Evolutionary conservation across 2,888 invertebrate species (phyloP).

Genomic region (Anthophora plumipes): DNA sequence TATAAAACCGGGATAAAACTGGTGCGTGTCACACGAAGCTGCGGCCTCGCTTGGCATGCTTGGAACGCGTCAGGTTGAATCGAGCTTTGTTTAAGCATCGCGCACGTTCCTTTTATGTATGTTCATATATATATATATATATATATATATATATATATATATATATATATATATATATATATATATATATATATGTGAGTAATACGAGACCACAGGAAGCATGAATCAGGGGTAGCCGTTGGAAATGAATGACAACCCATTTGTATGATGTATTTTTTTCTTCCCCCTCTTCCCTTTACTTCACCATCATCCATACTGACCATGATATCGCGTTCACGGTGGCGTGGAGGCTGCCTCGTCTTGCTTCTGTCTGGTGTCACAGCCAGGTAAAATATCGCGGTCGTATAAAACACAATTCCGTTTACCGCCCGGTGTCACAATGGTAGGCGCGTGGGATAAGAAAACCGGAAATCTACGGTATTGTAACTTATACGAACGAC

Average conservation of each 20-base stretch:
- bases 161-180: no score
- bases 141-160: no score
- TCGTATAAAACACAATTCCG: constrained; percentile 67
- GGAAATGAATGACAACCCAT: constrained; percentile 81
- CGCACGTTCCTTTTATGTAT: constrained; percentile 54
- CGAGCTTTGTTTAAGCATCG: constrained; percentile 52
- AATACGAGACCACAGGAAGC: constrained; percentile 75
- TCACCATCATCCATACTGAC: neutral
- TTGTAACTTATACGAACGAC: constrained; percentile 60
- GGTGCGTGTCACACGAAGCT: constrained; percentile 20
- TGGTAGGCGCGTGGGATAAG: constrained; percentile 73
- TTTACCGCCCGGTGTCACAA: constrained; percentile 62
- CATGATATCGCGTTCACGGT: constrained; percentile 33
- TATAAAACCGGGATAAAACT: neutral
- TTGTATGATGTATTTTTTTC: constrained; percentile 74
- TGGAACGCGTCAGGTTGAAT: constrained; percentile 48
- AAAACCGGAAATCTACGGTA: constrained; percentile 73
- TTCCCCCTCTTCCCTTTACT: constrained; percentile 21
- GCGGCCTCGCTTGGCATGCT: neutral
- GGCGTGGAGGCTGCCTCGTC: constrained; percentile 49
- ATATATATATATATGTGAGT: constrained; percentile 72
- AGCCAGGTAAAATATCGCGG: constrained; percentile 76
- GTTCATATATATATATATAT: no score
- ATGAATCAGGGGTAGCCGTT: constrained; percentile 79
- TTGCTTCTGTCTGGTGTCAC: constrained; percentile 52